A percentile compares a stretch with the other conserved stretches of the same genome.
phyloP scores from a whole-genome alignment of 2,113 vertebrate genomes.

The Mungos mungo region DNA sequence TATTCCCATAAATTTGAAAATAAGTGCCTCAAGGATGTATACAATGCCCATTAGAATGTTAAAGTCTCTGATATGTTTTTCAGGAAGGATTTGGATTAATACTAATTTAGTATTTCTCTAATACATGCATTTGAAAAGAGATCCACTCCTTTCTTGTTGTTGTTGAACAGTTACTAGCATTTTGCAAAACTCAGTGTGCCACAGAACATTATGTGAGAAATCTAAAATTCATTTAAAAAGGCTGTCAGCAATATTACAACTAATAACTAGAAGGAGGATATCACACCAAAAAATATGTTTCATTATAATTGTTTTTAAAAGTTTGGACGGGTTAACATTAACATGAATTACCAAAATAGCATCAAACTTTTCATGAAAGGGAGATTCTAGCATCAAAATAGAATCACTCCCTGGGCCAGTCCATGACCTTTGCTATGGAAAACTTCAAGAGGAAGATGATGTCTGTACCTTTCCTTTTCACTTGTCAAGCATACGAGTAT shows the following conservation, averaged over 20 bases:
- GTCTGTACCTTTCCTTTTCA: background rate
- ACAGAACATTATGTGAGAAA: background rate
- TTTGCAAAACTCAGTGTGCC: background rate
- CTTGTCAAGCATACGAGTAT: background rate
- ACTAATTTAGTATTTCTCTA: background rate
- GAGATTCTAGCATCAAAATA: background rate
- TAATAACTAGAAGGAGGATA: background rate
- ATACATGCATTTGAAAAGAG: background rate
- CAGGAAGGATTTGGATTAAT: background rate
- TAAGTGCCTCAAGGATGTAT: background rate
- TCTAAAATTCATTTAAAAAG: background rate
- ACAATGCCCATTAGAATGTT: background rate
- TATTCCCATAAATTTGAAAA: background rate
- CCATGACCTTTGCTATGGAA: background rate
- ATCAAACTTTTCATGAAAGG: background rate
- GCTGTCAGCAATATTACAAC: background rate
- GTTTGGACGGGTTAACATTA: background rate
- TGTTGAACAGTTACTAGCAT: background rate
- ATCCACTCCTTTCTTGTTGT: background rate
- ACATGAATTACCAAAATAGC: background rate
- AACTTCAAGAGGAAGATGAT: background rate
- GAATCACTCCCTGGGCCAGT: background rate
- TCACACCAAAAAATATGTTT: background rate
- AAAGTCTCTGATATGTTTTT: background rate
- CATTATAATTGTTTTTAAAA: background rate